Conservation (phyloP, 2,797 vertebrate species). For the Malacoraja senta region DNA sequence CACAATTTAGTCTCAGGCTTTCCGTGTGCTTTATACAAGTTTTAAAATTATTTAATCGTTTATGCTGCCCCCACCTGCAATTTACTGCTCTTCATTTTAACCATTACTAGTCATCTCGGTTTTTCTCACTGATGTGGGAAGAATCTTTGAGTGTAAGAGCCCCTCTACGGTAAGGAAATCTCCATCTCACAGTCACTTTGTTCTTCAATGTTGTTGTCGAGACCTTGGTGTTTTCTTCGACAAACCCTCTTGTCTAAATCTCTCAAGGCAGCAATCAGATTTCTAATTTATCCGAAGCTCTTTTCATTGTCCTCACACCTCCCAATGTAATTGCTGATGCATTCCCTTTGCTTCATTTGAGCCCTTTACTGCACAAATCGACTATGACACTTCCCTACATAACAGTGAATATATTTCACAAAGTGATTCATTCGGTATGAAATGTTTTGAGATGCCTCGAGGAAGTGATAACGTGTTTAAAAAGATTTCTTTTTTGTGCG, state of each 20-base stretch:
- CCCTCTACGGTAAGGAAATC: neutral
- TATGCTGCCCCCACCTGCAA: neutral
- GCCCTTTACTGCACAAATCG: neutral
- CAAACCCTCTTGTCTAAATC: neutral
- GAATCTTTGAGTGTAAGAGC: neutral
- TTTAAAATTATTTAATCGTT: neutral
- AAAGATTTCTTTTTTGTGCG: neutral
- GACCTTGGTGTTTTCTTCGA: neutral
- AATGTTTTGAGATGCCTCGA: neutral
- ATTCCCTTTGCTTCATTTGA: neutral
- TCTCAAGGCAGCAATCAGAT: neutral
- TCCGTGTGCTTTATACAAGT: neutral
- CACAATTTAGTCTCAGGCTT: neutral
- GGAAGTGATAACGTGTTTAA: neutral
- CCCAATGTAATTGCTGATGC: neutral
- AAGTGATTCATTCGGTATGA: neutral
- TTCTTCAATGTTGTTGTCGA: neutral
- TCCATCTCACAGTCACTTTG: neutral
- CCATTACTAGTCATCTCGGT: too few relatives aligned
- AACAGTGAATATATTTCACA: neutral
- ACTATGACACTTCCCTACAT: neutral
- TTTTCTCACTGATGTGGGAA: neutral
- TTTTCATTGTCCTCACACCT: neutral
- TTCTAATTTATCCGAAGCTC: neutral
- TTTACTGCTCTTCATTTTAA: neutral